Percentiles rank a stretch among this genome's conserved stretches.
Evolutionary conservation across 2,888 invertebrate species (phyloP).

Genomic region (Agrochola macilenta): DNA sequence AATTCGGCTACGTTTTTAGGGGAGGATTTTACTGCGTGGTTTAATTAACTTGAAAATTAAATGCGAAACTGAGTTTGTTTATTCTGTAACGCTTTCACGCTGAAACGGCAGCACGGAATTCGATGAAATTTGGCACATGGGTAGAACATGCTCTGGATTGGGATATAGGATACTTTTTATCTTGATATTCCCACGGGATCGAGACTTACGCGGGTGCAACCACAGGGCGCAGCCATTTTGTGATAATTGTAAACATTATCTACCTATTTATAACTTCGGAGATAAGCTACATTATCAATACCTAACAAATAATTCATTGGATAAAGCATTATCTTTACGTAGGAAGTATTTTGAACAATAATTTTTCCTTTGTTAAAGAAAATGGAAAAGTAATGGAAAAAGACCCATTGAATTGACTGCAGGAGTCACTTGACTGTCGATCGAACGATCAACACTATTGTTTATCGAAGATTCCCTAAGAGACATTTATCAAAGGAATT

Average conservation of each 20-base stretch:
- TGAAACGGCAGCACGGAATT: no score
- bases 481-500: background rate
- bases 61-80: no score
- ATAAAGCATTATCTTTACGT: constrained; percentile 5
- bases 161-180: no score
- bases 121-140: no score
- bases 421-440: background rate
- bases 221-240: background rate
- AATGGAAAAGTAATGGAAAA: background rate
- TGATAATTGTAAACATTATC: background rate
- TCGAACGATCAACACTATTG: background rate
- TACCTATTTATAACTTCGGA: constrained; percentile 22
- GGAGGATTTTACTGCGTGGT: no score
- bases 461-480: background rate
- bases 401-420: background rate
- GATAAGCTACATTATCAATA: constrained; percentile 38
- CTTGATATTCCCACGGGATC: no score
- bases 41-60: no score
- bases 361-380: constrained; percentile 6
- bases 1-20: no score
- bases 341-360: constrained; percentile 6
- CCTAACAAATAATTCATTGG: constrained; percentile 8
- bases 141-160: no score
- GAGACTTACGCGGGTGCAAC: no score
- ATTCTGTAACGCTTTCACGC: no score